Base-by-base conservation (phyloP, 2,113 vertebrate genomes). In the Microcebus ravelobensis region DNA sequence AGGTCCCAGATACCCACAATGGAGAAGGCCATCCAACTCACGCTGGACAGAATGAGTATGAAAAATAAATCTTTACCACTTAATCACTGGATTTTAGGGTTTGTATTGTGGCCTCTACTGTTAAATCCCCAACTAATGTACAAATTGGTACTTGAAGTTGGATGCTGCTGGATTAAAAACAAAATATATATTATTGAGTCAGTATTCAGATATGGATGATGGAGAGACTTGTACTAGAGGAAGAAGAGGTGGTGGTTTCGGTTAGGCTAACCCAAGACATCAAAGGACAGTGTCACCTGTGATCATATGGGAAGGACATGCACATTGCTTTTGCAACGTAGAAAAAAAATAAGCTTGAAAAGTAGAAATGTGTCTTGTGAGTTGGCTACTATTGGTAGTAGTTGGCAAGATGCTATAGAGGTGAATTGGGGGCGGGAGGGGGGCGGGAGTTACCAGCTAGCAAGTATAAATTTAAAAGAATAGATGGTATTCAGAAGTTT, bases 1-100 rank as follows among this genome's bases (percentile, higher is more conserved):
- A 15, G 52, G 6, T 31, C 20, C n/a, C 52, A 42, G n/a, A 52
- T 27, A 6, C 23, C 77, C 36, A 76, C 74, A 82, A 1, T 17
- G n/a, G 12, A 6, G 12, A 6, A 8, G 29, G n/a, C 25, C 3
- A 4, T 15, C n/a, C 27, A 68, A 1, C 34, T 12, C 8, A 39
- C 27, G 3, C 2, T 2, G 21, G 61, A 79, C 14, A 68, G 29
- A 1, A 21, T 11, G 2, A 57, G 20, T 14, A 6, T 36, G 25
- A 77, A 25, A 81, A 39, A 20, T 34, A 18, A 48, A 42, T 13
- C 52, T 50, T 48, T 27, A 7, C 17, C 31, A 11, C 31, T 52
- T 39, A 34, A 34, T 31, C 34, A 5, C 14, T 36, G 65, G 27
- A 42, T 73, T 80, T 96, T 15, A n/a, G 48, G 34, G 23, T 23